Evolutionary conservation across 1,140 invertebrate species (phyloP), one percentile per base, ranked within the genome.

Genomic region (Holotrichia oblita): DNA sequence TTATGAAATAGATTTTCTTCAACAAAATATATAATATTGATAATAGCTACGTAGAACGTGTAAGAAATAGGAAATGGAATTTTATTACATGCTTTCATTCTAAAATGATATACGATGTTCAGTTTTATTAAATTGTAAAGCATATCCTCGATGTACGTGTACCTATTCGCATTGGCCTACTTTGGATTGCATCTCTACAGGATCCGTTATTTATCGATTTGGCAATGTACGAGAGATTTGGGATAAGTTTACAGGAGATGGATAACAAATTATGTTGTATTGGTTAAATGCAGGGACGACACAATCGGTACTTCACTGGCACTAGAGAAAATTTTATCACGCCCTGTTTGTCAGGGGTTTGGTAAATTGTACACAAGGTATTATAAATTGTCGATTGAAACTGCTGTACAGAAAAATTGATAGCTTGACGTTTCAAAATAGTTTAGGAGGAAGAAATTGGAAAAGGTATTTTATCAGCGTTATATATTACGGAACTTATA

Each of bases 161-260:
- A 17, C 17, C 14, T 55, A 17, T 3, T 55, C 14, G 22, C 22
- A 14, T 34, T 34, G 61, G 20, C 61, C 27, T 69, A 27, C 22
- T 69, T 69, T 9, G 27, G 61, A 27, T 27, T 69, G 12, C 22
- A 34, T 20, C 20, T 17, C 9, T 6, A 27, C 20, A 27, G 22
- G 61, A 69, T 69, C 22, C 22, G 61, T 24, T 69, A 34, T 69
- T 69, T 69, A 69, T 69, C 61, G 61, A 69, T 69, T 69, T 22
- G 61, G 27, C 20, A 12, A 22, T 69, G 24, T 24, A 69, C 22
- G 61, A 34, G 27, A 22, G 61, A 27, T 22, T 69, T 69, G 61
- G 22, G 61, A 69, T 69, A 34, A 34, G 10, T 20, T 34, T 34
- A 34, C 20, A 69, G 61, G 20, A 69, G 22, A 69, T 6, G 61